A percentile compares a stretch with the other conserved stretches of the same genome.
Conservation (phyloP, 2,888 invertebrate genomes). For the Laothoe populi region DNA sequence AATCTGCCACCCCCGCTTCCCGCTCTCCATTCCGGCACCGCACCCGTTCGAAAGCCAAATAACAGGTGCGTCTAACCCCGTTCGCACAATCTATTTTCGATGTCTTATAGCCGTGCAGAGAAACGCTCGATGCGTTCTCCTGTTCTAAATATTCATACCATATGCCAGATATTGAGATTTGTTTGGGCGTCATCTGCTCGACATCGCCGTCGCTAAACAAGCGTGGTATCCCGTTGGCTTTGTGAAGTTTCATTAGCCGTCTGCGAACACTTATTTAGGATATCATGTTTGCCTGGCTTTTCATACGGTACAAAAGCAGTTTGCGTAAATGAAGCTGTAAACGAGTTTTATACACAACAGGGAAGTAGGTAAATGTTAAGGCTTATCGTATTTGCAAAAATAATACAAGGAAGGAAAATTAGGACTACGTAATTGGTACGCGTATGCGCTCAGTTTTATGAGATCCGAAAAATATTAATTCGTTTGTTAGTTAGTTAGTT, state of each 20-base stretch:
- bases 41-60: constrained; percentile 77
- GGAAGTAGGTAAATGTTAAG: constrained; percentile 39
- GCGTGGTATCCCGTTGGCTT: constrained; percentile 72
- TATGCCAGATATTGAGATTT: constrained; percentile 83
- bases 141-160: constrained; percentile 83
- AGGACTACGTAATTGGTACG: constrained; percentile 9
- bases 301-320: constrained; percentile 52
- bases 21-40: constrained; percentile 55
- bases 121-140: constrained; percentile 76
- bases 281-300: constrained; percentile 72
- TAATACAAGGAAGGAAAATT: background rate
- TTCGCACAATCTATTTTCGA: constrained; percentile 85
- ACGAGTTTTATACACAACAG: constrained; percentile 40
- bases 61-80: constrained; percentile 85
- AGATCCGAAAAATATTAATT: constrained; percentile 4
- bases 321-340: constrained; percentile 32
- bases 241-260: constrained; percentile 78
- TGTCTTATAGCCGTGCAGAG: constrained; percentile 82
- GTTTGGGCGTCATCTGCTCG: constrained; percentile 82
- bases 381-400: constrained; percentile 6
- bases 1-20: constrained; percentile 64
- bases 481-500: too few relatives aligned
- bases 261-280: constrained; percentile 72
- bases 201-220: constrained; percentile 76
- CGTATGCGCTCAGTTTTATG: background rate